phyloP scores from a whole-genome alignment of 2,888 invertebrate genomes.

The Neoitamus cyanurus region DNA sequence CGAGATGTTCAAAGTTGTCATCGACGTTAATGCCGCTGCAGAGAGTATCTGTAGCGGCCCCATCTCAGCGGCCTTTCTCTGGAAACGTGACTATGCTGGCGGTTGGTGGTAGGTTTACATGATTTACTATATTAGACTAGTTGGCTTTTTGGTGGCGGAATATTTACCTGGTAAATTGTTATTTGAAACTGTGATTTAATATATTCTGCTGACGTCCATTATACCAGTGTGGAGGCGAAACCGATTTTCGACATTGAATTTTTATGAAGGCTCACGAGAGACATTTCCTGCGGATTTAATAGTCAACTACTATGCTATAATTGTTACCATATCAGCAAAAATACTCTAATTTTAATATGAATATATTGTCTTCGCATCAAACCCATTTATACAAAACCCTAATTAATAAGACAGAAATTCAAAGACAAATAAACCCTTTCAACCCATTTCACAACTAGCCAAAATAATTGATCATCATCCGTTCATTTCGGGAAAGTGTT shows the following conservation, averaged over 20 bases:
- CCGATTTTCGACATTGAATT: not conserved
- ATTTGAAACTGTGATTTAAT: not conserved
- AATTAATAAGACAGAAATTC: too few species aligned
- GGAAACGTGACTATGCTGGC: not conserved
- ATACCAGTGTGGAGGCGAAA: not conserved
- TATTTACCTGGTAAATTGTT: not conserved
- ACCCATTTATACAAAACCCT: too few species aligned
- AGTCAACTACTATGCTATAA: not conserved
- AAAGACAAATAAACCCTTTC: too few species aligned
- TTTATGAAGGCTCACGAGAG: not conserved
- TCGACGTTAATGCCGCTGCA: not conserved
- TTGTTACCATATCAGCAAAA: too few species aligned
- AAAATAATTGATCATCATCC: not conserved
- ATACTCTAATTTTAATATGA: too few species aligned
- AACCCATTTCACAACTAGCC: too few species aligned
- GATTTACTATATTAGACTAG: not conserved
- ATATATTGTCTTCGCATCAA: too few species aligned
- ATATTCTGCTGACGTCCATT: not conserved
- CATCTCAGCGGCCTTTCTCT: not conserved
- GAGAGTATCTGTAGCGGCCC: not conserved
- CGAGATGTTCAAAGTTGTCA: constrained; percentile 27
- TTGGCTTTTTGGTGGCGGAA: not conserved
- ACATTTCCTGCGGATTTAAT: not conserved
- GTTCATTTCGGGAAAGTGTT: not conserved
- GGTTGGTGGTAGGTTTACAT: not conserved